Percentiles rank a stretch among this genome's conserved stretches.
phyloP scores from a whole-genome alignment of 2,888 invertebrate species.

The Spisula subtruncata region DNA sequence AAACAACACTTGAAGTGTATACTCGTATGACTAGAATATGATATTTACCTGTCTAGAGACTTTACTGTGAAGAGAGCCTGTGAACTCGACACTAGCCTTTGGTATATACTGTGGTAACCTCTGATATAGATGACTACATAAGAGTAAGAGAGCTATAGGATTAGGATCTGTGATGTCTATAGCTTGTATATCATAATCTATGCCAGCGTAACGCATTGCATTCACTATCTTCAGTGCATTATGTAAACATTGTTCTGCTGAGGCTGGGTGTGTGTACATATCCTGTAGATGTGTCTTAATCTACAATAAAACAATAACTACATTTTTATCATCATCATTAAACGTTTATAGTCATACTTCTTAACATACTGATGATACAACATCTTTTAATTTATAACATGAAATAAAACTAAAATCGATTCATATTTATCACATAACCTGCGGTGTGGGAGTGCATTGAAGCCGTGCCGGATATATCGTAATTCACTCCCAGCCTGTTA shows the following conservation, averaged over 20 bases:
- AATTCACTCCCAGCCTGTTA: too few species aligned
- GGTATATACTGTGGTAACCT: constrained; percentile 87
- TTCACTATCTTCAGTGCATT: constrained; percentile 87
- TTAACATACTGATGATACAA: too few species aligned
- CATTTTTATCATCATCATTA: too few species aligned
- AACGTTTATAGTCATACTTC: too few species aligned
- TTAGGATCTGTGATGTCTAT: constrained; percentile 88
- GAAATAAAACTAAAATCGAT: too few species aligned
- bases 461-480: too few species aligned
- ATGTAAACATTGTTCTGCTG: constrained; percentile 87
- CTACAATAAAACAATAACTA: constrained; percentile 70
- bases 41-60: constrained; percentile 84
- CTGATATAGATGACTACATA: constrained; percentile 86
- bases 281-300: constrained; percentile 85
- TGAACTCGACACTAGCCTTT: constrained; percentile 85
- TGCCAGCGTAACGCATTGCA: constrained; percentile 86
- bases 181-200: constrained; percentile 88
- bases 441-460: too few species aligned
- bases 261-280: constrained; percentile 87
- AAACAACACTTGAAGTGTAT: too few species aligned
- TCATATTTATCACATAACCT: too few species aligned
- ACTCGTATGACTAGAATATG: neutral
- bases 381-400: too few species aligned
- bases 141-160: constrained; percentile 86
- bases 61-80: constrained; percentile 83